A percentile compares a stretch with the other conserved stretches of the same genome.
phyloP scores from a whole-genome alignment of 2,797 vertebrate genomes.

The Poliocrania exsul region DNA sequence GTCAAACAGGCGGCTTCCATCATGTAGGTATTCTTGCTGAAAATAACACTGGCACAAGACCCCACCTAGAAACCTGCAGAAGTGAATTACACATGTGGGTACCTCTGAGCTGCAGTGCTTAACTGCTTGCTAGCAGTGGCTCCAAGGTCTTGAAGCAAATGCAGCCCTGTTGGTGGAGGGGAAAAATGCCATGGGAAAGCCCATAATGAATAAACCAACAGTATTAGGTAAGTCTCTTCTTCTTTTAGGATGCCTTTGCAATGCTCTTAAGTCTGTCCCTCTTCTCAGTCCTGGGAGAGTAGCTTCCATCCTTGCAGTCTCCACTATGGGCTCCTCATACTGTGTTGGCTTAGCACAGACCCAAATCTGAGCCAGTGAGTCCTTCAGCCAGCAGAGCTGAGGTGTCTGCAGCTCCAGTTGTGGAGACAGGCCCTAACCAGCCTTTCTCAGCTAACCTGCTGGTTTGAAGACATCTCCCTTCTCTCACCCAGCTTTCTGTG shows the following conservation, averaged over 20 bases:
- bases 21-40: neutral
- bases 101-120: neutral
- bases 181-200: neutral
- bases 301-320: neutral
- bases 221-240: neutral
- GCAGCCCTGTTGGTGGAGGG: no score
- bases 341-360: neutral
- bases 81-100: neutral
- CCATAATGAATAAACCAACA: neutral
- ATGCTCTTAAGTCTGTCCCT: neutral
- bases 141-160: neutral
- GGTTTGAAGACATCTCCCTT: neutral
- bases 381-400: neutral
- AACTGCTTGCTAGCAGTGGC: neutral
- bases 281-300: neutral
- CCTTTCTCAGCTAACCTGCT: neutral
- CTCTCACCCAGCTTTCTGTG: neutral
- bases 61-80: neutral
- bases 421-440: neutral
- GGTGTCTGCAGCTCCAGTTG: neutral
- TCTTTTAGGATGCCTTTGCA: neutral
- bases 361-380: neutral
- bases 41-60: constrained; percentile 14
- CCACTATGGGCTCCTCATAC: neutral
- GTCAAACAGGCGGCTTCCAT: neutral